Conservation (phyloP, 2,888 invertebrate species). For the Tachina fera region DNA sequence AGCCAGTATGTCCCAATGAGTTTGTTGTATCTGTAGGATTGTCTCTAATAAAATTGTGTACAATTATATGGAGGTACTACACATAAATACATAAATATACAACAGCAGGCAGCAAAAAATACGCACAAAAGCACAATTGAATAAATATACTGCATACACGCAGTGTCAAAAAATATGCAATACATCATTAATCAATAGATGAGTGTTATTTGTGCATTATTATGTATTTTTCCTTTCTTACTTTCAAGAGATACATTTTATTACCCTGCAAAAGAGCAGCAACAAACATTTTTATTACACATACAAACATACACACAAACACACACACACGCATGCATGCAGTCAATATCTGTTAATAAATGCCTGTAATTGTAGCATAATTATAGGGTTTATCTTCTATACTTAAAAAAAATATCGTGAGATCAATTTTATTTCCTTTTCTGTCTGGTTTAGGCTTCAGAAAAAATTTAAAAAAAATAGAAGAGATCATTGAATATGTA, state of each 20-base stretch:
- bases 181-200: slow-evolving; percentile 68
- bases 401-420: slow-evolving; percentile 35
- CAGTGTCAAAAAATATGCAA: slow-evolving; percentile 64
- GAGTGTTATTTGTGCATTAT: slow-evolving; percentile 14
- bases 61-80: slow-evolving; percentile 70
- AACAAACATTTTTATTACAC: slow-evolving; percentile 6
- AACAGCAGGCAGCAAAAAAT: slow-evolving; percentile 50
- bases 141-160: slow-evolving; percentile 54
- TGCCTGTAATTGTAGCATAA: slow-evolving; percentile 45
- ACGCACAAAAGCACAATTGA: slow-evolving; percentile 67
- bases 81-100: slow-evolving; percentile 7
- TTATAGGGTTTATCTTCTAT: slow-evolving; percentile 40
- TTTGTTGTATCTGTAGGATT: slow-evolving; percentile 41
- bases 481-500: slow-evolving; percentile 2
- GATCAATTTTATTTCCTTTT: slow-evolving; percentile 32
- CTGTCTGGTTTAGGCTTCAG: background rate
- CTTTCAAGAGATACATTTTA: slow-evolving; percentile 27
- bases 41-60: slow-evolving; percentile 70
- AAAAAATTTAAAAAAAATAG: background rate
- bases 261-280: slow-evolving; percentile 9
- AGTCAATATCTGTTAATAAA: background rate
- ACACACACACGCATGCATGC: background rate
- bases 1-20: slow-evolving; percentile 29
- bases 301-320: background rate
- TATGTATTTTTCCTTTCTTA: background rate